A percentile compares a stretch with the other conserved stretches of the same genome.
Evolutionary conservation across 2,797 vertebrate species (phyloP).

Genomic region (Channa striata): DNA sequence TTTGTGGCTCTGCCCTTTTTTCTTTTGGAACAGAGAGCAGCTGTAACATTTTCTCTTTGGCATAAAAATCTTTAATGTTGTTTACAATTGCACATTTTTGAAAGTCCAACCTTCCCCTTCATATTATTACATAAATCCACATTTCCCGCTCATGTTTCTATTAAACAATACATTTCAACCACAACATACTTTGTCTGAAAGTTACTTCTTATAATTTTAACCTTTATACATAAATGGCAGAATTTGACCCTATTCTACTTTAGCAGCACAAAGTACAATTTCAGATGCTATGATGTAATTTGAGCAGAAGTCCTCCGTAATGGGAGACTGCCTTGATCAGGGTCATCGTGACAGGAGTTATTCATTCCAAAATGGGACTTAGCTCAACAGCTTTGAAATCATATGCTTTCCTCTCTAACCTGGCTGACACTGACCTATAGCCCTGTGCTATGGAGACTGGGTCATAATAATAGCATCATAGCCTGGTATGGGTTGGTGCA

Average conservation of each 20-base stretch:
- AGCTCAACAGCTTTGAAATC: slow-evolving; percentile 44
- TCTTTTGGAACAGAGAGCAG: too few relatives aligned
- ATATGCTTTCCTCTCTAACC: slow-evolving; percentile 52
- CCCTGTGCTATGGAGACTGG: slow-evolving; percentile 65
- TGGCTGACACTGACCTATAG: slow-evolving; percentile 61
- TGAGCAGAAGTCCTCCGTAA: slow-evolving; percentile 3
- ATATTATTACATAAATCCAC: not conserved
- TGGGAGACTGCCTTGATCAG: slow-evolving; percentile 12
- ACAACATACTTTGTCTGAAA: not conserved
- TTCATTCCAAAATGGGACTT: slow-evolving; percentile 23
- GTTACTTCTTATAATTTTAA: not conserved
- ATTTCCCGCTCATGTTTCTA: not conserved
- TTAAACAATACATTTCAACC: not conserved
- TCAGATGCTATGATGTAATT: slow-evolving; percentile 2
- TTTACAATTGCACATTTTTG: not conserved
- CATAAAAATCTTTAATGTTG: too few relatives aligned
- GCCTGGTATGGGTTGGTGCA: slow-evolving; percentile 64
- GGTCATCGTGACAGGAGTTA: slow-evolving; percentile 16
- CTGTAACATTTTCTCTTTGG: too few relatives aligned
- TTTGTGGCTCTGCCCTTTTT: too few relatives aligned
- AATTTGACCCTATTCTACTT: slow-evolving; percentile 4
- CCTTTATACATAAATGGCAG: not conserved
- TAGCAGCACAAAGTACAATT: not conserved
- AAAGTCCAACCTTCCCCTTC: not conserved
- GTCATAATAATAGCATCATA: slow-evolving; percentile 78